Evolutionary conservation across 53 echinoderm and acorn worm species (phyloP), one percentile per base, ranked within the genome.

Genomic region (Temnopleurus reevesii): DNA sequence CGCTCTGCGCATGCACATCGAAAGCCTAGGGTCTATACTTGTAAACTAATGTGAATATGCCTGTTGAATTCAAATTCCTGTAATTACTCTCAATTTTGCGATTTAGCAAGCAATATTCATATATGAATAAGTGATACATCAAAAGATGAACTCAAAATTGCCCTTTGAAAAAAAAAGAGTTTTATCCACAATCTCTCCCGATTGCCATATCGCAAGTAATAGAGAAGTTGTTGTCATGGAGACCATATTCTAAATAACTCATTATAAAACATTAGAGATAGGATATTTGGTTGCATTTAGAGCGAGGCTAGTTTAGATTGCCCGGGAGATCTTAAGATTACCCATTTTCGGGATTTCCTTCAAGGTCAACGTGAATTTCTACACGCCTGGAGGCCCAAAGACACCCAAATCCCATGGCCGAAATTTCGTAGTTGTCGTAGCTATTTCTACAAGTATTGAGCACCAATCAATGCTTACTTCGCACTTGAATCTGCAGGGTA

Each of bases 191-290:
- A 71, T 38, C 41, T 71, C 41, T 9, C 41, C 13, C 2, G 71
- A 71, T 71, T 71, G 23, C 21, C 71, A 71, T 71, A n/a, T 71
- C 12, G 30, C 38, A 41, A 41, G 41, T 1, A 63, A 7, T n/a
- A n/a, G 34, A 33, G 17, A 41, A 71, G 41, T 71, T 71, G 71
- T 71, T 38, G 41, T 41, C 30, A 38, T 38, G 71, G 21, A 4
- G 21, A 71, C 71, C 4, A 71, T 38, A 41, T 71, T 71, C 18
- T 71, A 43, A 71, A 71, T 71, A 38, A 38, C 71, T n/a, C 71
- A 1, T 71, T 71, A 41, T 41, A 36, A 27, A 41, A 71, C 38
- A 71, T 71, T 71, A 43, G 71, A 71, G 71, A 36, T 38, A 17
- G 8, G 41, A 38, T 71, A 71, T 38, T 43, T 71, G 36, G 71